Evolutionary conservation across 2,113 vertebrate genomes (phyloP).

Genomic region (Pomatorhinus ruficollis): DNA sequence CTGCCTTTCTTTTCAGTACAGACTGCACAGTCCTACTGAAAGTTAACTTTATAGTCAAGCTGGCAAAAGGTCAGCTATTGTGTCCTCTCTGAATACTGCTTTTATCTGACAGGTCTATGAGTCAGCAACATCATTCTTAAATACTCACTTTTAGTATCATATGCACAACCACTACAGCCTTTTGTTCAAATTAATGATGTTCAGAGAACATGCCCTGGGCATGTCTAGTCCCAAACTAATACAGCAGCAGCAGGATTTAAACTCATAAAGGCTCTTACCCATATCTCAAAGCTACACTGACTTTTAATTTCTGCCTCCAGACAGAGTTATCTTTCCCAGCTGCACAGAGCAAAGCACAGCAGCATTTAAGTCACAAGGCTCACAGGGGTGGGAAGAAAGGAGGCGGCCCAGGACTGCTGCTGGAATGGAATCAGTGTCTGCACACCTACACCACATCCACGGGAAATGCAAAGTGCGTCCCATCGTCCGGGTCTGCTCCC

Average conservation of each 20-base stretch:
- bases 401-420: not conserved
- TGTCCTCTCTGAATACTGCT: not conserved
- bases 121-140: not conserved
- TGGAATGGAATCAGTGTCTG: not conserved
- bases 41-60: not conserved
- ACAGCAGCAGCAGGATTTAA: not conserved
- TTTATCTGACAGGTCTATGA: not conserved
- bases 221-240: not conserved
- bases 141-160: not conserved
- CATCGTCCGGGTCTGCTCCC: not conserved
- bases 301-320: not conserved
- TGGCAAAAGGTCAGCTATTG: not conserved
- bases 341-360: not conserved
- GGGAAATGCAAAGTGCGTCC: accelerated
- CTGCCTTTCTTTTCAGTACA: not conserved
- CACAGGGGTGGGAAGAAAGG: not conserved
- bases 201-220: not conserved
- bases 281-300: not conserved
- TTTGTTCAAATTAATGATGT: not conserved
- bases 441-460: not conserved
- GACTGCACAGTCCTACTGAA: not conserved
- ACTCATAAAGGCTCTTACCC: not conserved
- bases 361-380: not conserved
- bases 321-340: not conserved
- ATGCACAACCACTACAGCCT: not conserved